Base-by-base conservation (phyloP, 1,140 invertebrate species). In the Drosophila watanabei region DNA sequence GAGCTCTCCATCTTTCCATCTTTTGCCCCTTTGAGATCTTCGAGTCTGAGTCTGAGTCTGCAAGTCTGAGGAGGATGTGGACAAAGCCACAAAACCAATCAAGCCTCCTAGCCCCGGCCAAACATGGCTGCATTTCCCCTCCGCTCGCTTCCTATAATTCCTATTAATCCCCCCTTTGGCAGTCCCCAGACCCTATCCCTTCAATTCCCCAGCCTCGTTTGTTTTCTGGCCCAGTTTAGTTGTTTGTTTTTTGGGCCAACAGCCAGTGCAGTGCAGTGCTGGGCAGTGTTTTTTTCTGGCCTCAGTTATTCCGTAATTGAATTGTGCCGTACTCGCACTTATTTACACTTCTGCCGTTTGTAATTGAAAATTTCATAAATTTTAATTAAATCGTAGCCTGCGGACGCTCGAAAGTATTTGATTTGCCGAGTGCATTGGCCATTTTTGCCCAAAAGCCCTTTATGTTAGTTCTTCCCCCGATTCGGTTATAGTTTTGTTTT, bases 361-460 rank as follows among this genome's bases (percentile, higher is more conserved):
- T 84, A 71, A 84, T 80, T 84, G 65, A 71, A 83, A 85, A 84
- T 65, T 84, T 80, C 70, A 83, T 80, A 84, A 80, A 80, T 84
- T 82, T 81, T 79, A 86, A 79, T 86, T 75, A 81, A 81, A 75
- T 79, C 73, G 58, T 71, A 46, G 57, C 79, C 64, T 69, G 48
- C 60, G 72, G 79, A 63, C 51, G 24, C 61, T 37, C 63, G 30
- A 58, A 52, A 52, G 46, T 58, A 58, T 76, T 76, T 58, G 70
- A 75, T 71, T 71, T 69, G 20, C 49, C 2, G 35, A 35, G 60
- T 71, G 62, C 60, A 70, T 65, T 65, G 33, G 45, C 43, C 32
- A 20, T 46, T 49, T 54, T 18, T 16, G 39, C 56, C 46, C 16
- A 16, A 20, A 20, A 57, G 54, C 35, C 20, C 24, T 33, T 24